A percentile compares a stretch with the other conserved stretches of the same genome.
Conservation (phyloP, 2,797 vertebrate species). For the Sebastes matsubarae region DNA sequence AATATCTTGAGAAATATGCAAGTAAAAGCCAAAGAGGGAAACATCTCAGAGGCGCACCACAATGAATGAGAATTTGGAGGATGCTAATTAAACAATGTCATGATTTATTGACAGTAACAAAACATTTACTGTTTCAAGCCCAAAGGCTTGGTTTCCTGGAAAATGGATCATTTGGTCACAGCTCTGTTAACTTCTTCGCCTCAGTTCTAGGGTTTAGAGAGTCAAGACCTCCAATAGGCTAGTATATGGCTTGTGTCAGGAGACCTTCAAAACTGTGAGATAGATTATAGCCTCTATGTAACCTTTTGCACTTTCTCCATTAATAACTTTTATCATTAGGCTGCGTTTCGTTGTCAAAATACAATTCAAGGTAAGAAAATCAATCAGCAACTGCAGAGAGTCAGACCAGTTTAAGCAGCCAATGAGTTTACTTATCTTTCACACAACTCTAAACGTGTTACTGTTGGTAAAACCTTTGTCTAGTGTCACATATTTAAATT, state of each 20-base stretch:
- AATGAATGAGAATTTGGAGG: slow-evolving; percentile 67
- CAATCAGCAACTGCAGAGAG: slow-evolving; percentile 12
- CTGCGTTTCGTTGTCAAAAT: slow-evolving; percentile 16
- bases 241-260: slow-evolving; percentile 13
- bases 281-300: slow-evolving; percentile 8
- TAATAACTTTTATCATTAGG: slow-evolving; percentile 17
- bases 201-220: slow-evolving; percentile 29
- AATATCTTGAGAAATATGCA: slow-evolving; percentile 69
- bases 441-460: slow-evolving; percentile 6
- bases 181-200: slow-evolving; percentile 37
- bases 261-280: slow-evolving; percentile 14
- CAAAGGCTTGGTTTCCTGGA: slow-evolving; percentile 69
- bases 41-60: slow-evolving; percentile 68
- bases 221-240: slow-evolving; percentile 27
- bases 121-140: slow-evolving; percentile 65
- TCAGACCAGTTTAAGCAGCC: not conserved
- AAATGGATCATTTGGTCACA: slow-evolving; percentile 60
- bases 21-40: slow-evolving; percentile 63
- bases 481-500: slow-evolving; percentile 27
- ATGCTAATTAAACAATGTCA: slow-evolving; percentile 74
- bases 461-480: slow-evolving; percentile 15
- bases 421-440: slow-evolving; percentile 1
- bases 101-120: slow-evolving; percentile 75
- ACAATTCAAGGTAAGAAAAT: slow-evolving; percentile 26
- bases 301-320: slow-evolving; percentile 1